Conservation (phyloP, 1,140 invertebrate species). For the Mactra quadrangularis region DNA sequence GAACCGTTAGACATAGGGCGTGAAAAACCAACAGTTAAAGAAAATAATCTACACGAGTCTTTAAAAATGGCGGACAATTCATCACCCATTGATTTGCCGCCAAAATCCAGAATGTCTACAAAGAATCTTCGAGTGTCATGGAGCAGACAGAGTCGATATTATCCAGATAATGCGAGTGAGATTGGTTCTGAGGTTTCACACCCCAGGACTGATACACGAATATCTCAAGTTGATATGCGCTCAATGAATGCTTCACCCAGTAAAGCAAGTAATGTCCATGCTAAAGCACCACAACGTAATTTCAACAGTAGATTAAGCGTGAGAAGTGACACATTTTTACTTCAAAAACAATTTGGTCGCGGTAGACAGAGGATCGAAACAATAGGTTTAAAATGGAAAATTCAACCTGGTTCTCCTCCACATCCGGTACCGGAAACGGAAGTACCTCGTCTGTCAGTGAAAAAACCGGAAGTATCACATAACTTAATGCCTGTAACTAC, state of each 20-base stretch:
- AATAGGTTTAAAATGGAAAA: conserved; percentile 67
- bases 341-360: conserved; percentile 19
- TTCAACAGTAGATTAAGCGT: conserved; percentile 52
- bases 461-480: conserved; percentile 34
- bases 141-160: conserved; percentile 66
- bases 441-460: not conserved
- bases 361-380: conserved; percentile 67
- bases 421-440: conserved; percentile 2
- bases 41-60: conserved; percentile 46
- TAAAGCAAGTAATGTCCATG: not conserved
- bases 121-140: conserved; percentile 69
- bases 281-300: conserved; percentile 1
- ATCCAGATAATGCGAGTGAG: conserved; percentile 18
- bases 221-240: conserved; percentile 15
- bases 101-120: conserved; percentile 60
- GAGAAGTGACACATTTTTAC: conserved; percentile 41
- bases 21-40: conserved; percentile 34
- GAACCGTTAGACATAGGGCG: conserved; percentile 48
- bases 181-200: not conserved
- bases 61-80: conserved; percentile 40
- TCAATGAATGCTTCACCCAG: not conserved
- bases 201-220: not conserved
- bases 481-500: conserved; percentile 74
- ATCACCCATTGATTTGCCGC: conserved; percentile 52
- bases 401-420: conserved; percentile 45